Base-by-base conservation (phyloP, 1,140 invertebrate genomes). In the Melipona quadrifasciata region DNA sequence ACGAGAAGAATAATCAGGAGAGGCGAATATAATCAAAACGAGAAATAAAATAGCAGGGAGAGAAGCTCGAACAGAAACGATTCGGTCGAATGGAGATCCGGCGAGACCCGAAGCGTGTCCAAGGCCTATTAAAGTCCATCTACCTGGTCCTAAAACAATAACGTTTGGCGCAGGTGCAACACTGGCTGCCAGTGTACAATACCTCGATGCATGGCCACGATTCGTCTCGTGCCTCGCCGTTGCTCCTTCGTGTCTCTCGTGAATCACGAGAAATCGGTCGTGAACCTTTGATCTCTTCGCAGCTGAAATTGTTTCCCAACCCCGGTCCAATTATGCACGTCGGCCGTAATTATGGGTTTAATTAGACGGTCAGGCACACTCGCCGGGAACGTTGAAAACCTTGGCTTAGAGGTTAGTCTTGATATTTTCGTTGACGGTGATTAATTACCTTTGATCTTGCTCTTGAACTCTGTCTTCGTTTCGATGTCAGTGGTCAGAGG, bases 81-180 rank as follows among this genome's bases (percentile, higher is more conserved):
- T 80, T 81, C 87, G 90, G 89, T 92, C 87, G 87, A 91, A 72
- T 86, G 87, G 72, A 90, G 88, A 89, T 86, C 51, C 57, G 77
- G 78, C 39, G 39, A 47, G 39, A 47, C 39, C 85, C 82, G 80
- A 84, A 91, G 90, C 89, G 89, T 90, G 77, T 91, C 91, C 67
- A 81, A 73, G 73, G 78, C 77, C 85, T 86, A 86, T 88, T 87
- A 84, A 85, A 82, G 65, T 75, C 82, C 78, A 80, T 87, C 88
- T 91, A 87, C 86, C 89, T 89, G 89, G 85, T 71, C 91, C 89
- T 89, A 90, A 92, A 90, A 92, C 89, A 92, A 91, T 90, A 87
- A 86, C 71, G 74, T 75, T 76, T 14, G 67, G 12, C 24, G 78
- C 89, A 90, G 87, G 90, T 91, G 91, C 84, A 79, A 74, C 74